Conservation (phyloP, 2,113 vertebrate species). For the Pseudopodoces humilis region DNA sequence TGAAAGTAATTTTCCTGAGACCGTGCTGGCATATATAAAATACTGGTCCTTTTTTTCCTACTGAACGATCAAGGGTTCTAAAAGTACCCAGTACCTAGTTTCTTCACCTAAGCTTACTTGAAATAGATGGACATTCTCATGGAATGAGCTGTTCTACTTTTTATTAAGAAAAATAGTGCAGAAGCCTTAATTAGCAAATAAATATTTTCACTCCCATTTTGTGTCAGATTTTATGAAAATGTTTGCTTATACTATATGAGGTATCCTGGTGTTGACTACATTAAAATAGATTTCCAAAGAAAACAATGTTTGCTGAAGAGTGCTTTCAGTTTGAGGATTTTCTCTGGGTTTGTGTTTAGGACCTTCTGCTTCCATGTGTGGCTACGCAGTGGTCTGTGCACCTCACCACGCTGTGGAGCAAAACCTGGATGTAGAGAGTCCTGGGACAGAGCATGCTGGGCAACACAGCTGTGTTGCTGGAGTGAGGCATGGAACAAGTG, state of each 20-base stretch:
- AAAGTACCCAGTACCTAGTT: slow-evolving; percentile 39
- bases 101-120: slow-evolving; percentile 73
- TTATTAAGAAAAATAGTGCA: neutral
- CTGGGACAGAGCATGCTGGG: neutral
- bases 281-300: neutral
- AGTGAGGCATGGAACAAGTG: fast-evolving
- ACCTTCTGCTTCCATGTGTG: neutral
- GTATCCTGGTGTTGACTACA: neutral
- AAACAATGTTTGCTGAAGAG: neutral
- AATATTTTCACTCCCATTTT: neutral
- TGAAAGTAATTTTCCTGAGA: neutral
- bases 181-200: neutral
- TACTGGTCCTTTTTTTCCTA: neutral
- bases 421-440: neutral
- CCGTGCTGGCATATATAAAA: neutral
- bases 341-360: neutral
- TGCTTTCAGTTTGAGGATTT: neutral
- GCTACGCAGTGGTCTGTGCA: neutral
- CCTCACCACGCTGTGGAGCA: neutral
- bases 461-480: neutral
- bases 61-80: neutral
- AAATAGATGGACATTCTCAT: slow-evolving; percentile 69
- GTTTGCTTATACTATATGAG: neutral
- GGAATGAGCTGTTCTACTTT: slow-evolving; percentile 67
- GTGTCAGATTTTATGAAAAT: neutral